These are phyloP conservation scores for Sanderia malayensis DNA, from an alignment of 30 jellyfish, hydroid and myxozoan genomes.

Conservation along the genomic window DNA sequence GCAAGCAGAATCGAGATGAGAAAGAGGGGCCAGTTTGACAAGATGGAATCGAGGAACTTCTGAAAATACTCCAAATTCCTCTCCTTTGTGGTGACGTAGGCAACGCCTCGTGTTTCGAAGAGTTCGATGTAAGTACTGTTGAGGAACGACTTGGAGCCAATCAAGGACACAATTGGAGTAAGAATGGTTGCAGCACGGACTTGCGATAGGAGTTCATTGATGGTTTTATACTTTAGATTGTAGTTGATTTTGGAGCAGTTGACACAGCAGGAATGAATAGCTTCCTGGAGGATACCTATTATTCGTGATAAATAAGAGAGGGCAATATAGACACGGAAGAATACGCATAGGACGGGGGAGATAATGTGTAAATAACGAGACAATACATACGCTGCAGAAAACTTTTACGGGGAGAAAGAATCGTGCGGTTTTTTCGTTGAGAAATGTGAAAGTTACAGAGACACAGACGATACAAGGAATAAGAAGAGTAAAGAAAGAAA, in stretches of 20 bases:
- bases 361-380: no score
- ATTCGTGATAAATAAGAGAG: no score
- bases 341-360: no score
- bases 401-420: no score
- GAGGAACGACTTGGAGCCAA: conserved; percentile 16
- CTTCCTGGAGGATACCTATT: conserved; percentile 48
- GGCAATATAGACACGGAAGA: no score
- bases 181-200: conserved; percentile 19
- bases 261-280: conserved; percentile 33
- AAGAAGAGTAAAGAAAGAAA: no score
- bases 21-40: conserved; percentile 62
- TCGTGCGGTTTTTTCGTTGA: no score
- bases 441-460: no score
- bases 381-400: no score
- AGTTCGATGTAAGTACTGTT: conserved; percentile 25
- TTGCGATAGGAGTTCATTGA: conserved; percentile 23
- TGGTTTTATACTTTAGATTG: conserved; percentile 27
- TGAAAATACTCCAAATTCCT: conserved; percentile 34
- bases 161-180: conserved; percentile 19
- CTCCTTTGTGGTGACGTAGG: conserved; percentile 34
- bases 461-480: no score
- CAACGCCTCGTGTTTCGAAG: conserved; percentile 35
- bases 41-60: conserved; percentile 29
- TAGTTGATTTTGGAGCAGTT: conserved; percentile 36
- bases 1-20: conserved; percentile 49